These are phyloP conservation scores for Gila orcuttii DNA, from an alignment of 2,113 vertebrate genomes.

Conservation along the genomic window DNA sequence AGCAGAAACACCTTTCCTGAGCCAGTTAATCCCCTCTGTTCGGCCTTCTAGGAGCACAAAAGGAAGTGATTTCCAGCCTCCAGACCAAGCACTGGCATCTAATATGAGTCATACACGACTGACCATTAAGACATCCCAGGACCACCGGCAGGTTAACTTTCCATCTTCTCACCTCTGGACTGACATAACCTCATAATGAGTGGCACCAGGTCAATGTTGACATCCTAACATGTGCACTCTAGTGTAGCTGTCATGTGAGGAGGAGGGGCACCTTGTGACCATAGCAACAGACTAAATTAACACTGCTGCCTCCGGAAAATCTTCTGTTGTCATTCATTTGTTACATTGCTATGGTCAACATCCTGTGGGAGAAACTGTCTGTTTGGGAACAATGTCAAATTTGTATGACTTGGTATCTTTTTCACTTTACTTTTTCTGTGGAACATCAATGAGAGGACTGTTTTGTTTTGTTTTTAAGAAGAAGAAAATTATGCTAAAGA, in stretches of 20 bases:
- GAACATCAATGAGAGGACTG: too few relatives aligned
- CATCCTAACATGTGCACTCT: neutral
- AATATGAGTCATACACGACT: neutral
- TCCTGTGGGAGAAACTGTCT: neutral
- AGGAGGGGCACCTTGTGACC: conserved; percentile 28
- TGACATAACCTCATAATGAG: conserved; percentile 10
- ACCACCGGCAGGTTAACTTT: neutral
- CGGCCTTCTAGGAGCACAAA: conserved; percentile 14
- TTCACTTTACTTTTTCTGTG: neutral
- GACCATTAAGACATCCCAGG: neutral
- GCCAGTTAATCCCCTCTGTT: conserved; percentile 35
- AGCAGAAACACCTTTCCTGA: neutral
- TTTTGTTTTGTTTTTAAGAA: neutral
- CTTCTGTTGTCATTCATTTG: conserved; percentile 27
- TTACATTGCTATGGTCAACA: conserved; percentile 14
- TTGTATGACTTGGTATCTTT: neutral
- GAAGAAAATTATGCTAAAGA: neutral
- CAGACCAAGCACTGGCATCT: neutral
- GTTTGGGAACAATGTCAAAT: neutral
- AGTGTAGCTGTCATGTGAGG: neutral
- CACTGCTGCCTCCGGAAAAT: conserved; percentile 23
- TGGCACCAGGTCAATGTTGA: neutral
- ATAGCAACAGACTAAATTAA: conserved; percentile 29
- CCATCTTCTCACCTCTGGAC: conserved; percentile 2
- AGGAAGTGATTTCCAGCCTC: conserved; percentile 27